Conservation (phyloP, 2,888 invertebrate genomes). For the Saturnia pavonia region DNA sequence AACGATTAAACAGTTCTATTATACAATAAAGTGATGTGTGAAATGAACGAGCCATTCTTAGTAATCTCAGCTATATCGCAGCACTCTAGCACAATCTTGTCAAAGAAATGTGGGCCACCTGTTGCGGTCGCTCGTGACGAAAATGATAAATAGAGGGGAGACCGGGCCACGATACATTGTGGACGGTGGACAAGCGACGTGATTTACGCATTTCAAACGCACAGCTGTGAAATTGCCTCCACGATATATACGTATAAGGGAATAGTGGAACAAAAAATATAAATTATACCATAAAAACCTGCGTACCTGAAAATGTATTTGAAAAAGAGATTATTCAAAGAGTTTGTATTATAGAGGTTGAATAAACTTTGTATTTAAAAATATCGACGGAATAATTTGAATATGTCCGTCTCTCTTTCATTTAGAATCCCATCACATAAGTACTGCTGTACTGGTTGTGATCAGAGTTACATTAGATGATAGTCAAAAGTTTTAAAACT, state of each 20-base stretch:
- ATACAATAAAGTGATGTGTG: background rate
- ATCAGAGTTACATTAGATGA: too few species aligned
- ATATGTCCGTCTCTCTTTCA: too few species aligned
- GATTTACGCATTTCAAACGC: slow-evolving; percentile 22
- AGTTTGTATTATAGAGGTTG: too few species aligned
- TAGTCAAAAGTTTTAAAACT: too few species aligned
- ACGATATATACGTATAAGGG: background rate
- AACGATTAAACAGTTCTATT: background rate
- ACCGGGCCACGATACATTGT: slow-evolving; percentile 22
- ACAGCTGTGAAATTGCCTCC: slow-evolving; percentile 8
- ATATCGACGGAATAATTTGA: too few species aligned
- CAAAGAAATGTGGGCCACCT: slow-evolving; percentile 29
- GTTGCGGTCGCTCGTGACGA: slow-evolving; percentile 35
- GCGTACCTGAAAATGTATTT: too few species aligned
- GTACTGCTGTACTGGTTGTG: too few species aligned
- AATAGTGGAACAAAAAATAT: too few species aligned
- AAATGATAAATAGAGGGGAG: slow-evolving; percentile 34
- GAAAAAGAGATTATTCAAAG: too few species aligned
- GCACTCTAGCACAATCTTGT: background rate
- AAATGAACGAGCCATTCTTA: background rate
- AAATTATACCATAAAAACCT: too few species aligned
- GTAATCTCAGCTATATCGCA: background rate
- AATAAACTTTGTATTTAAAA: too few species aligned
- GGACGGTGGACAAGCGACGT: slow-evolving; percentile 17
- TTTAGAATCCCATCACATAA: too few species aligned